Evolutionary conservation across 2,888 invertebrate species (phyloP), one percentile per base, ranked within the genome.

Genomic region (Apodemia mormo): DNA sequence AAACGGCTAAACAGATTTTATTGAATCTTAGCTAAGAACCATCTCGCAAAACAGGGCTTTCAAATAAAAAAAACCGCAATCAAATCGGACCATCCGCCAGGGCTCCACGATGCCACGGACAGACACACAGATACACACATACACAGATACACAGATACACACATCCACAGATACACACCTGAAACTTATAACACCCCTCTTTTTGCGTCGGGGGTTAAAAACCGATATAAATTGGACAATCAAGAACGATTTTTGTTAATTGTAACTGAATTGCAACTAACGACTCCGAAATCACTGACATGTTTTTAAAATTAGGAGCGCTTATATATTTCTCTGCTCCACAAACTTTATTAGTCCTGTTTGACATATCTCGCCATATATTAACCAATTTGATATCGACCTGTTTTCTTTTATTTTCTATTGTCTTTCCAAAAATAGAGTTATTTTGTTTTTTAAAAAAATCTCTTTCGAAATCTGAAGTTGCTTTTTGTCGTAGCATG

Each of bases 251-350:
- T 52, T n/a, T n/a, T 6, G 52, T 52, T 52, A 12, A n/a, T n/a
- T 52, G n/a, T n/a, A 52, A n/a, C n/a, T 52, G 52, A 52, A 52
- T 52, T n/a, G 52, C 52, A n/a, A 52, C 52, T 52, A 14, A 52
- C 8, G 52, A 8, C 14, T 52, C n/a, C 10, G 52, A 9, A 52
- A 52, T n/a, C n/a, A 52, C 52, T n/a, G 52, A 6, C n/a, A 52
- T 52, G 10, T 52, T 52, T 52, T 52, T 52, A 52, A 52, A 52
- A 2, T 52, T 52, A 52, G 52, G 52, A 52, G n/a, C 52, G 8
- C 52, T 4, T 52, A 14, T n/a, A n/a, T 52, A 52, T 54, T 54
- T 22, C 6, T n/a, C 3, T 22, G n/a, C n/a, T 9, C 54, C 52
- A 9, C 52, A 54, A 8, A 54, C n/a, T n/a, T 54, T 54, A 9